A percentile compares a stretch with the other conserved stretches of the same genome.
phyloP scores from a whole-genome alignment of 2,113 vertebrate genomes.

The Vanacampus margaritifer region DNA sequence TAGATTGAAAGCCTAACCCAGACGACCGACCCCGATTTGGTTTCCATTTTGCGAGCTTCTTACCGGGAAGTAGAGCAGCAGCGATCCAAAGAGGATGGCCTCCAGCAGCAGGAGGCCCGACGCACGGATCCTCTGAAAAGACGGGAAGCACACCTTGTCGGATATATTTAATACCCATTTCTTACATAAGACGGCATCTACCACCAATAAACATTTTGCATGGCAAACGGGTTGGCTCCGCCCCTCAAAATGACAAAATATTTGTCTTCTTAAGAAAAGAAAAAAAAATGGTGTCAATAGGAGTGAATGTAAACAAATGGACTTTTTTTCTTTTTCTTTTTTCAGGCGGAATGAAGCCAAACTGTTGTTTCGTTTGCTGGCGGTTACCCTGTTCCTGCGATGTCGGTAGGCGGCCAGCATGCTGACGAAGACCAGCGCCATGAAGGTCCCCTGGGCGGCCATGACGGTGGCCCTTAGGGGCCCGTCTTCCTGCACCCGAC shows the following conservation, averaged over 20 bases:
- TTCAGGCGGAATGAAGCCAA: too few species aligned
- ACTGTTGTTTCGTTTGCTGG: background rate
- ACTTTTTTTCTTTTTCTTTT: too few species aligned
- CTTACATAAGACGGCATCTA: too few species aligned
- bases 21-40: too few species aligned
- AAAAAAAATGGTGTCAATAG: too few species aligned
- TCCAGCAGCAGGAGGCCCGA: slow-evolving; percentile 90
- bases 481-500: slow-evolving; percentile 80
- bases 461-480: slow-evolving; percentile 74
- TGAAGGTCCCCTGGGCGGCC: slow-evolving; percentile 83
- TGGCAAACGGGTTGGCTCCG: too few species aligned
- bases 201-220: too few species aligned
- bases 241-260: too few species aligned
- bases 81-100: slow-evolving; percentile 89
- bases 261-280: too few species aligned
- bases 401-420: slow-evolving; percentile 86
- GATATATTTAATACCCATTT: too few species aligned
- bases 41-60: slow-evolving; percentile 63
- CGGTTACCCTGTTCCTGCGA: slow-evolving; percentile 79
- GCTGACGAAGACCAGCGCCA: slow-evolving; percentile 86
- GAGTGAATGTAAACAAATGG: too few species aligned
- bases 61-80: slow-evolving; percentile 96
- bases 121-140: slow-evolving; percentile 81
- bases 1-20: too few species aligned
- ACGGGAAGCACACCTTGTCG: background rate